Base-by-base conservation (phyloP, 2,888 invertebrate genomes). In the Alcis repandata region DNA sequence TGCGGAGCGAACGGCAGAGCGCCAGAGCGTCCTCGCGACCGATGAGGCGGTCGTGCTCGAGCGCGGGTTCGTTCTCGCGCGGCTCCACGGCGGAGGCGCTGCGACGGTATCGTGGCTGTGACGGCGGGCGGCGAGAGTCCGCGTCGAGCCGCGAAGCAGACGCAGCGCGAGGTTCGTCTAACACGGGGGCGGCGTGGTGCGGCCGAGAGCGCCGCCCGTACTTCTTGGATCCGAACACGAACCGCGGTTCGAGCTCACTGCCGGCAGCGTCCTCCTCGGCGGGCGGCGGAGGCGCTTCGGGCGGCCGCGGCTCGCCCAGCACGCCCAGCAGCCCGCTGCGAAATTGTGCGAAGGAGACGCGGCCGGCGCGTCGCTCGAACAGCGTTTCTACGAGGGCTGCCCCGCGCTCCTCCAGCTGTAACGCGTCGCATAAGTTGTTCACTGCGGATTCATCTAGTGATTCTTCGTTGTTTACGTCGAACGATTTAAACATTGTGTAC, bases 401-500 rank as follows among this genome's bases (percentile, higher is more conserved):
- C 64, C 96, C 95, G 67, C 95, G 95, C 75, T 96, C 96, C 74
- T 96, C 96, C 56, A 97, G 94, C 89, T 97, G 97, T 68, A 97
- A 94, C 71, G 97, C 95, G 79, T 95, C 95, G 85, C 97, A 97
- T 53, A 97, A 93, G 68, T 95, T 94, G 58, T 94, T 89, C 73
- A 97, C 93, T 48, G 96, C 95, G 49, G 94, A 92, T 77, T 94
- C 94, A 81, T 96, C 95, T 72, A 97, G 87, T 78, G 95, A 94
- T 74, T 96, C 96, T 79, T 94, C 94, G 79, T 95, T 95, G 82
- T 95, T 95, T 72, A 94, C 93, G 88, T 97, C 96, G 90, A 97
- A 97, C 82, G 96, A 96, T 85, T 96, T 95, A 83, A 97, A 97
- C 82, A 97, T 96, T 77, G 95, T 95, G 78, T 96, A 95, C 79